Conservation (phyloP, 2,113 vertebrate genomes). For the Glaucomys volans region DNA sequence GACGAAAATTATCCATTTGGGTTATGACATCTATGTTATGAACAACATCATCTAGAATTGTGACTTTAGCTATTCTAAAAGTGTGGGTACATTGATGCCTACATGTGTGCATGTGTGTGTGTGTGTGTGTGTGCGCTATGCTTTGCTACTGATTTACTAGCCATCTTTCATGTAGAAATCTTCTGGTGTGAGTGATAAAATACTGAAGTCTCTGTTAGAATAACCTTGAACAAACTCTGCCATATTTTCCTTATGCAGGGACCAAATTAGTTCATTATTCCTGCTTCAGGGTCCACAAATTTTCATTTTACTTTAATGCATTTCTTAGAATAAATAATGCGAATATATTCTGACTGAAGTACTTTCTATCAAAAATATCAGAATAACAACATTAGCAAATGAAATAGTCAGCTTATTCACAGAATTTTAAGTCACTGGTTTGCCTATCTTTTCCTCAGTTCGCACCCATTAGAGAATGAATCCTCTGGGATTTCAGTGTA, state of each 20-base stretch:
- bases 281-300: conserved; percentile 69
- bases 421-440: conserved; percentile 65
- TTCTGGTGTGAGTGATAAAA: conserved; percentile 28
- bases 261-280: conserved; percentile 77
- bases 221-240: conserved; percentile 66
- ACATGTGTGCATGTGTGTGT: background rate
- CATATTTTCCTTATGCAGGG: conserved; percentile 37
- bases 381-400: conserved; percentile 65
- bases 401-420: conserved; percentile 72
- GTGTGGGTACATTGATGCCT: too few species aligned
- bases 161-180: background rate
- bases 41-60: background rate
- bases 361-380: conserved; percentile 77
- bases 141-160: background rate
- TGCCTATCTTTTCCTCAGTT: conserved; percentile 7
- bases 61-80: background rate
- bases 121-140: background rate
- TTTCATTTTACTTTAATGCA: conserved; percentile 77
- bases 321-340: conserved; percentile 79
- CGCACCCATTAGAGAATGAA: conserved; percentile 1
- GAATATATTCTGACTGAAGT: conserved; percentile 71
- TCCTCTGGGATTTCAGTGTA: background rate
- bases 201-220: conserved; percentile 19
- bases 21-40: background rate
- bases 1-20: background rate